Evolutionary conservation across 2,797 vertebrate genomes (phyloP).

Genomic region (Paguma larvata): DNA sequence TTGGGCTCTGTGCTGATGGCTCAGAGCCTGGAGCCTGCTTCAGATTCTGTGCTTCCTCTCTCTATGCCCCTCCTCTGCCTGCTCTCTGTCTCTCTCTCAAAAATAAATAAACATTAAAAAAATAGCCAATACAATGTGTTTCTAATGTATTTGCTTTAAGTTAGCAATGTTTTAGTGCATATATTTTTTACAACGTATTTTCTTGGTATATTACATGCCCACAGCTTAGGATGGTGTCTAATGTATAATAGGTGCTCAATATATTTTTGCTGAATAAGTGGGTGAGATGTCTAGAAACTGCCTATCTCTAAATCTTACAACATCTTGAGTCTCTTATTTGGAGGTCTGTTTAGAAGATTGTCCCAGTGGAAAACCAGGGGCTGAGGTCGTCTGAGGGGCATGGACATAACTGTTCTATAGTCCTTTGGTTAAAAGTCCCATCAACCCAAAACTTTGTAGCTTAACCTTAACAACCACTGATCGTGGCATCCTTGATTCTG

Average conservation of each 20-base stretch:
- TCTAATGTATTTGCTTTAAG: slow-evolving; percentile 16
- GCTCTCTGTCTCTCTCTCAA: too few species aligned
- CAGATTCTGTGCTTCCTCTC: too few species aligned
- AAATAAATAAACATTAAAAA: too few species aligned
- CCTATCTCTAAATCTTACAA: slow-evolving; percentile 1
- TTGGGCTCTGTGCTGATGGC: too few species aligned
- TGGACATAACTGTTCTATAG: neutral
- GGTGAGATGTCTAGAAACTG: neutral
- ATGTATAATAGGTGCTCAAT: neutral
- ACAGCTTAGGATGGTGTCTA: neutral
- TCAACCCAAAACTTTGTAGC: neutral
- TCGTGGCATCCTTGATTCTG: neutral
- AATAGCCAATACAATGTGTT: neutral
- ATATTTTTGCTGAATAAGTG: neutral
- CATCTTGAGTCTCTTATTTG: neutral
- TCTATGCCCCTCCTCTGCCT: too few species aligned
- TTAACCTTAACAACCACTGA: neutral
- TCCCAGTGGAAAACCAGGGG: neutral
- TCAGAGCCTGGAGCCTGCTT: too few species aligned
- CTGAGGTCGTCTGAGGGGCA: neutral
- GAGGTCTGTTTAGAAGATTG: neutral
- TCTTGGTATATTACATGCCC: neutral
- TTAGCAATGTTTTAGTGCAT: neutral
- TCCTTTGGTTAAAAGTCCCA: neutral
- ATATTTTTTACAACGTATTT: neutral